phyloP scores from a whole-genome alignment of 2,797 vertebrate genomes.

The Argya squamiceps region DNA sequence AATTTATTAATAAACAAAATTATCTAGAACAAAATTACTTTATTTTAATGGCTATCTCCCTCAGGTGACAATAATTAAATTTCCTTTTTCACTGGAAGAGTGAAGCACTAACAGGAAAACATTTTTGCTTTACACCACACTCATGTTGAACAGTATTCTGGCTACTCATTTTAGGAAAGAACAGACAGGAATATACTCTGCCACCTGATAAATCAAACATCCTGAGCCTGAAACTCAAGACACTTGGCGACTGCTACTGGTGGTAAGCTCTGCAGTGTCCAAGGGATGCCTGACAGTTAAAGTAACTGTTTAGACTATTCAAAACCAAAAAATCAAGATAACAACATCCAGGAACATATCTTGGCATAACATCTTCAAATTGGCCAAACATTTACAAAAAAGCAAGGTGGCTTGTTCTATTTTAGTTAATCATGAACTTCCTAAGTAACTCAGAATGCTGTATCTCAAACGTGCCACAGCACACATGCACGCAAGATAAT shows the following conservation, averaged over 20 bases:
- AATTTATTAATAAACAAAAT: neutral
- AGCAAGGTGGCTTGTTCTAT: neutral
- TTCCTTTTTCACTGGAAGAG: neutral
- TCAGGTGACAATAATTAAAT: neutral
- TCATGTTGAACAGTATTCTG: neutral
- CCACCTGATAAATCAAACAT: conserved; percentile 36
- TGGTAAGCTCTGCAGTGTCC: neutral
- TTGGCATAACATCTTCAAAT: conserved; percentile 4
- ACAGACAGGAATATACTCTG: neutral
- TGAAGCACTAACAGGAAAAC: neutral
- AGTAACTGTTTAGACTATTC: conserved; percentile 7
- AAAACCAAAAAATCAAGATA: conserved; percentile 54
- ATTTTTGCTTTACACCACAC: neutral
- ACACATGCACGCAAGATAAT: neutral
- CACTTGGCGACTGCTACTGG: neutral
- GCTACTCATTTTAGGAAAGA: neutral
- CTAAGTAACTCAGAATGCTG: neutral
- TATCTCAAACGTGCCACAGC: neutral
- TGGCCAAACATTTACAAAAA: conserved; percentile 43
- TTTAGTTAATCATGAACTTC: conserved; percentile 32
- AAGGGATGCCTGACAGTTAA: conserved; percentile 21
- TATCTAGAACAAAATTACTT: neutral
- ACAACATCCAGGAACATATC: neutral
- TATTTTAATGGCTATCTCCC: neutral
- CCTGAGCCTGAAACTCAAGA: neutral